These are phyloP conservation scores for Imbricaverruca yamaguchii DNA, from an alignment of 2,888 invertebrate species.

Conservation along the genomic window DNA sequence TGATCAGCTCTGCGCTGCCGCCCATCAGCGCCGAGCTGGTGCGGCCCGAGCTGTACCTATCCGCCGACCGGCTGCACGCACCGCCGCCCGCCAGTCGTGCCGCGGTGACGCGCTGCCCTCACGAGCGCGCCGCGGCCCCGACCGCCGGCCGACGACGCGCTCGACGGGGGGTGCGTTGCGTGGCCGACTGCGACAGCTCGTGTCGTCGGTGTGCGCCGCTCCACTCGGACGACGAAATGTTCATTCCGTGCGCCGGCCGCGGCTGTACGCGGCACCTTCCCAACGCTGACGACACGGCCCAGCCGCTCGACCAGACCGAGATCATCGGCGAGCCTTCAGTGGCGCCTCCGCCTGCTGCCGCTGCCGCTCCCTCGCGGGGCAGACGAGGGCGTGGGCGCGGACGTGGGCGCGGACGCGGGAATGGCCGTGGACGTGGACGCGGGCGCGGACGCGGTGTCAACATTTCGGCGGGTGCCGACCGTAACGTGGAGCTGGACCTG, in stretches of 20 bases:
- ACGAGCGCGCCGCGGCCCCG: neutral
- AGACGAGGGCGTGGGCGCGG: neutral
- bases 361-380: neutral
- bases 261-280: neutral
- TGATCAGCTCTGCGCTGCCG: slow-evolving; percentile 8
- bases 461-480: neutral
- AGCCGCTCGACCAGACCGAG: neutral
- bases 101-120: neutral
- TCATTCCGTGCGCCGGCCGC: too few species aligned
- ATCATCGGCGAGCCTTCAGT: neutral
- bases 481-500: neutral
- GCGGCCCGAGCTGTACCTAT: neutral
- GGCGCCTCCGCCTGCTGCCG: neutral
- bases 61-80: neutral
- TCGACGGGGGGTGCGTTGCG: neutral
- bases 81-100: neutral
- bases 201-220: neutral
- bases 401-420: neutral
- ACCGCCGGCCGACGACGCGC: neutral
- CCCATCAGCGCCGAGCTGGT: neutral
- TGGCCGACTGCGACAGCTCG: neutral
- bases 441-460: neutral
- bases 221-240: too few species aligned
- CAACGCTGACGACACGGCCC: neutral
- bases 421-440: neutral